These are phyloP conservation scores for Lycodopsis pacificus DNA, from an alignment of 2,797 vertebrate species.

Conservation along the genomic window DNA sequence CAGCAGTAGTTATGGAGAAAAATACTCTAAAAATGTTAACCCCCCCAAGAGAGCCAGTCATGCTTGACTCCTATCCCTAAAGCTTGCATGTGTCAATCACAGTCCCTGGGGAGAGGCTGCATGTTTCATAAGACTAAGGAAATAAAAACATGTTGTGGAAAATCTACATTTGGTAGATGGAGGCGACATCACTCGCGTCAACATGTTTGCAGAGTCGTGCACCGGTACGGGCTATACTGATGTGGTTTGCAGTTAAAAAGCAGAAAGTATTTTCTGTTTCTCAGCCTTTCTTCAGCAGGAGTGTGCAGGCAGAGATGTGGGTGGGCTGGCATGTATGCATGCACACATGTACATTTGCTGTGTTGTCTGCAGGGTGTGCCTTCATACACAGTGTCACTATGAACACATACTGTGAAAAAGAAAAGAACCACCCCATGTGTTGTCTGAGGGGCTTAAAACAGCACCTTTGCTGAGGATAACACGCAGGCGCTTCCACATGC, in stretches of 20 bases:
- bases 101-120: conserved; percentile 69
- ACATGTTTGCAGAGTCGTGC: conserved; percentile 72
- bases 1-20: conserved; percentile 63
- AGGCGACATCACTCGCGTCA: conserved; percentile 70
- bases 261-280: conserved; percentile 44
- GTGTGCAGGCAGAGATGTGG: conserved; percentile 58
- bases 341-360: conserved; percentile 55
- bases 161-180: conserved; percentile 78
- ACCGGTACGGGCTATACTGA: conserved; percentile 56
- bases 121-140: conserved; percentile 72
- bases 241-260: conserved; percentile 70
- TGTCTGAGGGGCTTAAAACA: conserved; percentile 58
- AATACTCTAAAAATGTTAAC: conserved; percentile 71
- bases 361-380: conserved; percentile 71
- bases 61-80: conserved; percentile 77
- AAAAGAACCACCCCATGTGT: conserved; percentile 57
- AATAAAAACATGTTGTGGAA: conserved; percentile 78
- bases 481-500: conserved; percentile 33
- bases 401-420: conserved; percentile 60
- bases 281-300: conserved; percentile 39
- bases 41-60: conserved; percentile 70
- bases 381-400: conserved; percentile 64
- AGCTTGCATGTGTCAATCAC: conserved; percentile 79
- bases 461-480: conserved; percentile 66
- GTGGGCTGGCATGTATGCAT: conserved; percentile 70